Evolutionary conservation across 2,888 invertebrate species (phyloP).

Genomic region (Patella depressa): DNA sequence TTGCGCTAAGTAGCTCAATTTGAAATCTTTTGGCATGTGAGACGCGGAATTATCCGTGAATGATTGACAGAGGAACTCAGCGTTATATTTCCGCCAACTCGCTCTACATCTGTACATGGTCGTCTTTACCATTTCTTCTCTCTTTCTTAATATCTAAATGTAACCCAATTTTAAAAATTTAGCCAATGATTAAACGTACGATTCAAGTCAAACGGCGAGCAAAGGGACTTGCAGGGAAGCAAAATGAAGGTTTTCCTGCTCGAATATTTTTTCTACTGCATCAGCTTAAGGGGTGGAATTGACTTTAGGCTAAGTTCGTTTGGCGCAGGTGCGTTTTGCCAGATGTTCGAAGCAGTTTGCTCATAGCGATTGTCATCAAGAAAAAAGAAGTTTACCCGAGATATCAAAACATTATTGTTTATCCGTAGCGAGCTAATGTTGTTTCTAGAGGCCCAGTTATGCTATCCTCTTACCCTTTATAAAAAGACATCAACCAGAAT

Average conservation of each 20-base stretch:
- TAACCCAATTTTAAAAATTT: too few relatives aligned
- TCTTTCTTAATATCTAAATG: too few relatives aligned
- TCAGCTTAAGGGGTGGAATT: conserved; percentile 7
- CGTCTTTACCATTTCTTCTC: too few relatives aligned
- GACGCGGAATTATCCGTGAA: conserved; percentile 17
- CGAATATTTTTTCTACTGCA: too few relatives aligned
- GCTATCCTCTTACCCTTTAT: conserved; percentile 21
- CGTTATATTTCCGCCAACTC: too few relatives aligned
- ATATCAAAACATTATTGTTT: conserved; percentile 27
- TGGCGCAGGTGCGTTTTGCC: conserved; percentile 1
- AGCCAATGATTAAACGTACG: too few relatives aligned
- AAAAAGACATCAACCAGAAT: too few relatives aligned
- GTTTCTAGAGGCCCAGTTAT: conserved; percentile 22
- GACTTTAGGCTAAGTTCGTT: not conserved
- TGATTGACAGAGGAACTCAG: conserved; percentile 20
- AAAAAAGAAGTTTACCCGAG: conserved; percentile 16
- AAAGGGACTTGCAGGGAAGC: not conserved
- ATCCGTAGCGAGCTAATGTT: conserved; percentile 18
- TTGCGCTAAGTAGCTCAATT: conserved; percentile 26
- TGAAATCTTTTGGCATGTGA: conserved; percentile 14
- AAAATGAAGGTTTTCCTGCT: too few relatives aligned
- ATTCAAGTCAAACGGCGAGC: too few relatives aligned
- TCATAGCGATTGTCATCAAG: conserved; percentile 15
- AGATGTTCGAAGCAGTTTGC: conserved; percentile 14
- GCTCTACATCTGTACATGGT: too few relatives aligned